Percentiles rank a stretch among this genome's conserved stretches.
Conservation (phyloP, 2,888 invertebrate species). For the Diadromus collaris region DNA sequence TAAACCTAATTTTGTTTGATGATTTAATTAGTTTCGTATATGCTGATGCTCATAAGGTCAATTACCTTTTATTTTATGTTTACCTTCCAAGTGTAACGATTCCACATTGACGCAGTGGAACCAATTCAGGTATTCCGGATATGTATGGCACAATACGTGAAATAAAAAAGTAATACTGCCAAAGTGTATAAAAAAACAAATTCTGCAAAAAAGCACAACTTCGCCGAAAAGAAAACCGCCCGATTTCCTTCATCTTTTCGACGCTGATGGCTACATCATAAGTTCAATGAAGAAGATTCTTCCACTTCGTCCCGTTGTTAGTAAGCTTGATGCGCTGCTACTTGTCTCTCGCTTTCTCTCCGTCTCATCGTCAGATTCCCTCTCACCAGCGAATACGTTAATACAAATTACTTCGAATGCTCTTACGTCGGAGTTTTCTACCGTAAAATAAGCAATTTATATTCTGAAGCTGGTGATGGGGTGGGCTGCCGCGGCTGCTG, state of each 20-base stretch:
- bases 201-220: conserved; percentile 22
- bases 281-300: conserved; percentile 44
- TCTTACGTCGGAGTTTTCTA: conserved; percentile 53
- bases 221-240: conserved; percentile 5
- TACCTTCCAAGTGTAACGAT: not conserved
- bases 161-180: not conserved
- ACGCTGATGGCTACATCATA: conserved; percentile 31
- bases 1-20: too few species aligned
- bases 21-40: too few species aligned
- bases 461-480: conserved; percentile 22
- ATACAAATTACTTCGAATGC: conserved; percentile 57
- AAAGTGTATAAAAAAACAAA: not conserved
- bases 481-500: conserved; percentile 8
- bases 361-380: conserved; percentile 31
- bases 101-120: not conserved
- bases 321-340: conserved; percentile 20
- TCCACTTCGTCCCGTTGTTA: conserved; percentile 30
- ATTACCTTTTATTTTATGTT: not conserved
- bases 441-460: conserved; percentile 59
- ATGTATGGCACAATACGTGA: not conserved
- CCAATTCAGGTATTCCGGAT: not conserved
- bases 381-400: conserved; percentile 51
- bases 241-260: conserved; percentile 21
- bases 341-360: not conserved
- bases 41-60: too few species aligned